Evolutionary conservation across 2,888 invertebrate genomes (phyloP), one percentile per base, ranked within the genome.

Genomic region (Stenoptilia bipunctidactyla): DNA sequence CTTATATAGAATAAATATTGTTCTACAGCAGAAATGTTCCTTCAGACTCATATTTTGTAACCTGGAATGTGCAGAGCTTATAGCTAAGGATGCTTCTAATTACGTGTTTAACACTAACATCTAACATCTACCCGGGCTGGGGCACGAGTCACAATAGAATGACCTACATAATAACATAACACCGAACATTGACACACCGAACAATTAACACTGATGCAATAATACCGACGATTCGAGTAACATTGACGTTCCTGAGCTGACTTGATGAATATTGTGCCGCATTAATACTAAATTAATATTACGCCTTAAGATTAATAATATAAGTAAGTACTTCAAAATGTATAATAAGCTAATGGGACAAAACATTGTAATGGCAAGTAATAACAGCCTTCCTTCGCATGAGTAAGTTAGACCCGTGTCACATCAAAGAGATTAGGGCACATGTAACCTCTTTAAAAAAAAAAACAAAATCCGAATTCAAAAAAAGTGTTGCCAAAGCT

Each of bases 211-310:
- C 58, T 61, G 55, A 53, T 56, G 59, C 52, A 51, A 56, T 62
- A 57, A 64, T 57, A 64, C 55, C 4, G 8, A 3, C 3, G 3
- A 20, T 20, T 20, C 73, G 79, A 80, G 79, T 61, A 50, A 75
- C 76, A 76, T 80, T 76, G 76, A 61, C 45, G 48, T 68, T 62
- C 48, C 53, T 58, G 82, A 84, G 85, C 85, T 77, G 85, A 84
- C 84, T 61, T 85, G 83, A 85, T 83, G 77, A 80, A 75, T 80
- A 79, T 76, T 73, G 75, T 77, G 76, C 73, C 74, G 49, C 52
- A 47, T 55, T 60, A 57, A 52, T 61, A 60, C 60, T 66, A 62
- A 64, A 34, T 8, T 34, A 34, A 34, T 14, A 25, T 58, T 56
- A 56, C 52, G 34, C 54, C 61, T 55, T 59, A 63, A 59, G 53